Evolutionary conservation across 2,797 vertebrate species (phyloP), one percentile per base, ranked within the genome.

Genomic region (Alosa sapidissima): DNA sequence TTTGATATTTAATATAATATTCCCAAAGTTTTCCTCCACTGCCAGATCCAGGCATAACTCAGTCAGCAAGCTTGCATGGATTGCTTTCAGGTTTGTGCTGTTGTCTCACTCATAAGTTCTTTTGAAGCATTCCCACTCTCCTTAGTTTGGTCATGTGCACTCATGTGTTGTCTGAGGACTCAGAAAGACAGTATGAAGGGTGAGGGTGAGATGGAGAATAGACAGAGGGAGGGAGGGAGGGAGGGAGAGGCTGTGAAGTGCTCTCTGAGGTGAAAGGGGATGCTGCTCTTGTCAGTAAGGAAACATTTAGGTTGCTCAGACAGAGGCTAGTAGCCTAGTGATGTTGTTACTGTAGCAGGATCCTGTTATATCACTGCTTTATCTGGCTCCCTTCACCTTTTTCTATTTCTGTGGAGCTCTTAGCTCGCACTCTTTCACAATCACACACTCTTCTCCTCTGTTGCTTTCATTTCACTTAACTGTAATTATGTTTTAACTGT

Each of bases 391-490:
- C 21, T 55, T 28, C 11, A 33, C 65, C 28, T 58, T 51, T 81
- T 36, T 84, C 62, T 84, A 21, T 60, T 41, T 82, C 83, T 86
- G 49, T 49, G n/a, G 85, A 82, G 85, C 65, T 45, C 41, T 84
- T 83, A 41, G 33, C 5, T 65, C 81, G 83, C 36, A 68, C 49
- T 84, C 51, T 85, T n/a, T 55, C 33, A 48, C 52, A 49, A 24
- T 81, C 52, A 19, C 8, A 81, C 33, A 84, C 9, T 72, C n/a
- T 9, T 21, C 1, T 72, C 81, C 11, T 78, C 28, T 82, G 10
- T 68, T 81, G 47, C 24, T 51, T 68, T 49, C 45, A 28, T 83
- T 36, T 55, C 72, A 11, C n/a, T 33, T 86, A 51, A 81, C 36
- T 9, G 19, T 11, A 48, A 11, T 9, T 14, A 41, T 54, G 9